Percentiles rank a stretch among this genome's conserved stretches.
Evolutionary conservation across 2,888 invertebrate species (phyloP).

Genomic region (Tipula helvola): DNA sequence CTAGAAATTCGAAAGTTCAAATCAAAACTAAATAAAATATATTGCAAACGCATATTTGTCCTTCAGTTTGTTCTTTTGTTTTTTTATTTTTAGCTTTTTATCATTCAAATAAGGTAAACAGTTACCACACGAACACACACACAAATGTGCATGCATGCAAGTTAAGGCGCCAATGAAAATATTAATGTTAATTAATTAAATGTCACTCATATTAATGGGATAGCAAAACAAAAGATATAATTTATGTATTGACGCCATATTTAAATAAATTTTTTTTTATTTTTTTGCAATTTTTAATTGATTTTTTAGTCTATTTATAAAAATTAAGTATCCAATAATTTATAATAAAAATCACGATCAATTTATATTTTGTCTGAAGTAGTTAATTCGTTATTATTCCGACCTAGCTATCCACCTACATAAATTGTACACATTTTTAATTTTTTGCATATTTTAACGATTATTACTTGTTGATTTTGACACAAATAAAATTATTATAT

Average conservation of each 20-base stretch:
- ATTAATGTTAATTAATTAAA: not conserved
- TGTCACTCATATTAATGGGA: not conserved
- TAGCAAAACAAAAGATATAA: not conserved
- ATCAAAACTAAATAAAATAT: not conserved
- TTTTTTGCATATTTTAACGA: not conserved
- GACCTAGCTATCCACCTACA: not conserved
- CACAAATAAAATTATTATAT: not conserved
- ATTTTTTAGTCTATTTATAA: not conserved
- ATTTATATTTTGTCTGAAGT: not conserved
- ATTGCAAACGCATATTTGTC: not conserved
- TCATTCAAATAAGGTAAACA: not conserved
- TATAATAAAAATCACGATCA: not conserved
- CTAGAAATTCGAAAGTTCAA: not conserved
- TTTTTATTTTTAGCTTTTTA: not conserved
- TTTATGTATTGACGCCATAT: not conserved
- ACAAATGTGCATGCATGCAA: not conserved
- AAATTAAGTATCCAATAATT: not conserved
- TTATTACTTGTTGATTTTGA: not conserved
- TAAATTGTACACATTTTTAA: not conserved
- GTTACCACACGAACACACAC: not conserved
- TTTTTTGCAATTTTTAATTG: not conserved
- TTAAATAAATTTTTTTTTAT: not conserved
- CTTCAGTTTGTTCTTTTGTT: not conserved
- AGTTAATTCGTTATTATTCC: not conserved
- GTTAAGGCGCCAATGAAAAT: not conserved